Percentiles rank a stretch among this genome's conserved stretches.
Evolutionary conservation across 2,113 vertebrate species (phyloP).

Genomic region (Charadrius vociferus): DNA sequence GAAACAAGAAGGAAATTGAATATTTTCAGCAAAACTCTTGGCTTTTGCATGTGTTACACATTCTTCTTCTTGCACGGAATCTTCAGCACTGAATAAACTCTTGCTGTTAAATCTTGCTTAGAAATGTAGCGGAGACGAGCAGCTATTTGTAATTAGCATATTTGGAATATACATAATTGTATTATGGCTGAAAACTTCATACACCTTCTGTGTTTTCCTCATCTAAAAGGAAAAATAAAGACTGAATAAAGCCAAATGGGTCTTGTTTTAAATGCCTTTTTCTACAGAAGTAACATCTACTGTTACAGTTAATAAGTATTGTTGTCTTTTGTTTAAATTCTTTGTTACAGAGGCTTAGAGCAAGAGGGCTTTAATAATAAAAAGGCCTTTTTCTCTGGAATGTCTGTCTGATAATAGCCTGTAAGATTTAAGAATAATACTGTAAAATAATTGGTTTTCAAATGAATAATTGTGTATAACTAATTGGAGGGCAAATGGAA

Average conservation of each 20-base stretch:
- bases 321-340: conserved; percentile 50
- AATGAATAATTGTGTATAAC: background rate
- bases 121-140: background rate
- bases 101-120: background rate
- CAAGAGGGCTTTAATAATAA: conserved; percentile 26
- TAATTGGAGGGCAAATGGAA: conserved; percentile 30
- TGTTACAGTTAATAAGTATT: conserved; percentile 6
- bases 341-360: conserved; percentile 15
- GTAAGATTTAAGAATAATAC: conserved; percentile 28
- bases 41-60: background rate
- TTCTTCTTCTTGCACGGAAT: background rate
- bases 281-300: background rate
- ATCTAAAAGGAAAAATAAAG: background rate
- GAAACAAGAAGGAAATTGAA: background rate
- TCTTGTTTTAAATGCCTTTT: background rate
- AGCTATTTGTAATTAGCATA: background rate
- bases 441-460: conserved; percentile 39
- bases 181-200: background rate
- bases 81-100: background rate
- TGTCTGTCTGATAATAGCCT: conserved; percentile 3
- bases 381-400: background rate
- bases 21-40: background rate
- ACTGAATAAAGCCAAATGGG: background rate
- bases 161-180: background rate
- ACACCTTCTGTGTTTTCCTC: background rate